These are phyloP conservation scores for Montifringilla adamsi DNA, from an alignment of 2,113 vertebrate genomes.

Conservation along the genomic window DNA sequence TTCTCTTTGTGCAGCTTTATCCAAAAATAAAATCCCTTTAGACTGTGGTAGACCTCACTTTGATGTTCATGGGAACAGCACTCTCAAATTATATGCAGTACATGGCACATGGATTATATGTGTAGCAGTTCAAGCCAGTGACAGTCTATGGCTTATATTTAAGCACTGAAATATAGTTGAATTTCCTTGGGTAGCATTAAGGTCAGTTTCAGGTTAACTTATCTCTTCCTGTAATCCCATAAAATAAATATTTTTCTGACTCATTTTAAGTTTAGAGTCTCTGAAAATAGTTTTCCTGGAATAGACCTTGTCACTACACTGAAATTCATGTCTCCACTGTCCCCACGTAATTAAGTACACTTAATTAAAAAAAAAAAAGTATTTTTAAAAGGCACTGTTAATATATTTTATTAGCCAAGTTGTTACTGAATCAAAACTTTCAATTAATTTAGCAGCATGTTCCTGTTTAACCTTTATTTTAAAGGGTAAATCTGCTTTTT, in stretches of 20 bases:
- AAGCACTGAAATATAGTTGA: background rate
- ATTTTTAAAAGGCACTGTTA: background rate
- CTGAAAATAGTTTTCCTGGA: background rate
- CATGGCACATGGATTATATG: background rate
- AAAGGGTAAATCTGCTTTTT: background rate
- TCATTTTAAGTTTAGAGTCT: background rate
- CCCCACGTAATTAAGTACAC: background rate
- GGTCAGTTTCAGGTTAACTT: constrained; percentile 23
- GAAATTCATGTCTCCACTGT: background rate
- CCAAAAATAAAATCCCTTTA: constrained; percentile 64
- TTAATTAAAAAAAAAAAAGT: background rate
- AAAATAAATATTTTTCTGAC: constrained; percentile 30
- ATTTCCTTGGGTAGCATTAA: background rate
- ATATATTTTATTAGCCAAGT: background rate
- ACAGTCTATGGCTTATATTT: constrained; percentile 1
- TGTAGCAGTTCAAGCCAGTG: background rate
- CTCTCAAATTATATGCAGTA: constrained; percentile 36
- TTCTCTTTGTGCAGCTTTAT: constrained; percentile 41
- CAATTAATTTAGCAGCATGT: background rate
- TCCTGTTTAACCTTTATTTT: background rate
- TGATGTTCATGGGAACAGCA: constrained; percentile 22
- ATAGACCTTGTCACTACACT: background rate
- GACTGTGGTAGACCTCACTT: constrained; percentile 51
- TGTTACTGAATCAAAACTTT: background rate
- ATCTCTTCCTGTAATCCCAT: background rate